Evolutionary conservation across 2,113 vertebrate genomes (phyloP), one percentile per base, ranked within the genome.

Genomic region (Sapajus apella): DNA sequence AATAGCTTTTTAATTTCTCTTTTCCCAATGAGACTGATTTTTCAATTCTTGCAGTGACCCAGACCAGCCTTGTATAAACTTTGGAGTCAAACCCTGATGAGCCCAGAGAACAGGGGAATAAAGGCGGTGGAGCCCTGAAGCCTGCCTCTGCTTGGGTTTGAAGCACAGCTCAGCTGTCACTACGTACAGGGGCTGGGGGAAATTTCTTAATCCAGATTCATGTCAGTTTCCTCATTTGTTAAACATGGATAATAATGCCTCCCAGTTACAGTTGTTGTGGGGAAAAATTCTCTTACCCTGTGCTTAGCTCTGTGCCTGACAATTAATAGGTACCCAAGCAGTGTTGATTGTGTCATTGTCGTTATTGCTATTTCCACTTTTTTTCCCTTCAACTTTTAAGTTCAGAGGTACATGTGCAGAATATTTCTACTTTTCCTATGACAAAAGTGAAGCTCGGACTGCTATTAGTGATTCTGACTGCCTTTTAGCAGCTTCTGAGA

Each of bases 1-100:
- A 80, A 79, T 30, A 77, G 79, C 40, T 17, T 98, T 94, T 90
- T 87, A 89, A 97, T 96, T 95, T 91, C 50, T 83, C 20, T 80
- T 96, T 94, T 87, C 35, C 32, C 83, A 80, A 0, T 75, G 47
- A 96, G 68, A 43, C 64, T 43, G 18, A 27, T 66, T 93, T 93
- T 95, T 89, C 83, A 94, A 0, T 94, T 90, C 56, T 93, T 93
- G 50, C 18, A 23, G 25, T 94, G 10, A 70, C 35, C 40, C 10
- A 85, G 70, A 73, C 8, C 20, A 94, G 40, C 76, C 21, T 90
- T 70, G 23, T 80, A 35, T 96, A 84, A 91, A 43, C 70, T 90
- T 64, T 30, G 70, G 40, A 91, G 37, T 70, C 43, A 56, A 94
- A 8, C 13, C n/a, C n/a, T 11, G 3, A 84, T 11, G 4, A 87